Evolutionary conservation across 2,797 vertebrate species (phyloP).

Genomic region (Chlorospingus flavigularis): DNA sequence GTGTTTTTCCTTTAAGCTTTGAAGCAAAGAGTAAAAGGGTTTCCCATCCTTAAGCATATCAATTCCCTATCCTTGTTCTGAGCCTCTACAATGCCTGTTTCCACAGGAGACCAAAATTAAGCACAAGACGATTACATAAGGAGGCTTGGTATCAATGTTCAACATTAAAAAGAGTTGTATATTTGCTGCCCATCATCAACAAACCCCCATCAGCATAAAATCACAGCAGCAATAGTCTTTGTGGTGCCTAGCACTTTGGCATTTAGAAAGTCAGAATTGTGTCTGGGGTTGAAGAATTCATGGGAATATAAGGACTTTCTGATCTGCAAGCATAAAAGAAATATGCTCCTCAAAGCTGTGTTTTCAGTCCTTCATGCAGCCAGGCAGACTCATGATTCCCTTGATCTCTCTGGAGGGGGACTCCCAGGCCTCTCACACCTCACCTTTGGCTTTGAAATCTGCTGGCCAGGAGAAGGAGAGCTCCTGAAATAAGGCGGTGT

Average conservation of each 20-base stretch:
- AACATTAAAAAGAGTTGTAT: background rate
- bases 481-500: background rate
- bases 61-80: background rate
- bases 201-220: background rate
- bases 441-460: background rate
- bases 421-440: background rate
- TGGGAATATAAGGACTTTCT: background rate
- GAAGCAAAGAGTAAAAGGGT: background rate
- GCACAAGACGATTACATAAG: background rate
- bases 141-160: background rate
- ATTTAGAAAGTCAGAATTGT: background rate
- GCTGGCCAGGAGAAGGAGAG: background rate
- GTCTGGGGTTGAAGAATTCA: background rate
- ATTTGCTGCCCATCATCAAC: background rate
- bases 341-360: background rate
- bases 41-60: background rate
- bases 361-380: background rate
- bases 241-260: background rate
- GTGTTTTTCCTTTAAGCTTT: slow-evolving; percentile 43
- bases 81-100: background rate
- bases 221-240: background rate
- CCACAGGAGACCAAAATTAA: background rate
- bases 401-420: background rate
- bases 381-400: background rate
- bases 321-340: background rate